A percentile compares a stretch with the other conserved stretches of the same genome.
These are phyloP conservation scores for Drosophila siamana DNA, from an alignment of 2,888 invertebrate species.

Conservation along the genomic window DNA sequence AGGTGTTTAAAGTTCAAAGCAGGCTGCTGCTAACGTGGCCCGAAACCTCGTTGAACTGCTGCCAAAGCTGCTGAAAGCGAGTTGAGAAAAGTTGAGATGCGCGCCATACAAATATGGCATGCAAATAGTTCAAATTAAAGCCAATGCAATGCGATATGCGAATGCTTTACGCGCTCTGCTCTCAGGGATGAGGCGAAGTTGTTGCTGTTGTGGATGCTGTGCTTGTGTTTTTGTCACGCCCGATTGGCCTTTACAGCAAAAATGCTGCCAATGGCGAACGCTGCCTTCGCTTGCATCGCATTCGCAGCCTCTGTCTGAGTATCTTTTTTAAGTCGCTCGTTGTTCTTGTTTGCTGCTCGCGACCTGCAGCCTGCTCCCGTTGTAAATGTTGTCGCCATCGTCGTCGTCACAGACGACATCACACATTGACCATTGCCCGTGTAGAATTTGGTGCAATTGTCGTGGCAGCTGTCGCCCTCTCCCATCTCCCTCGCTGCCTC, in stretches of 20 bases:
- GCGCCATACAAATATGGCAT: slow-evolving; percentile 33
- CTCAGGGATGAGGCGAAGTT: slow-evolving; percentile 25
- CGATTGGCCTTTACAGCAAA: slow-evolving; percentile 69
- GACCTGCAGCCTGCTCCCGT: slow-evolving; percentile 75
- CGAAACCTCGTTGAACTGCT: slow-evolving; percentile 39
- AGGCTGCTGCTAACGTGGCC: slow-evolving; percentile 37
- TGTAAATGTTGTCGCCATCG: slow-evolving; percentile 75
- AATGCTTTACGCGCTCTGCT: slow-evolving; percentile 38
- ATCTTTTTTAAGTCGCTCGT: slow-evolving; percentile 1
- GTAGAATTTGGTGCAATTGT: slow-evolving; percentile 76
- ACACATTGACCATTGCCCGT: slow-evolving; percentile 78
- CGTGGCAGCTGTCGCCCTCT: slow-evolving; percentile 39
- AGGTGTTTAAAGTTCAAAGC: not conserved
- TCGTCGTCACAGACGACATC: slow-evolving; percentile 81
- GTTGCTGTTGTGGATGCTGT: slow-evolving; percentile 41
- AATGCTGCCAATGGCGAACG: slow-evolving; percentile 56
- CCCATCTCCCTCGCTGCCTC: not conserved
- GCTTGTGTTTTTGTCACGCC: slow-evolving; percentile 67
- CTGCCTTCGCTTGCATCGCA: not conserved
- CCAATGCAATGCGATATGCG: slow-evolving; percentile 46
- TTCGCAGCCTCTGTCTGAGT: not conserved
- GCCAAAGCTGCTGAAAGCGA: slow-evolving; percentile 28
- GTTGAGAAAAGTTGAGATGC: slow-evolving; percentile 19
- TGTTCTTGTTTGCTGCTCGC: slow-evolving; percentile 48
- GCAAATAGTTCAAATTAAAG: slow-evolving; percentile 46